Conservation (phyloP, 2,797 vertebrate genomes). For the Xenops minutus region DNA sequence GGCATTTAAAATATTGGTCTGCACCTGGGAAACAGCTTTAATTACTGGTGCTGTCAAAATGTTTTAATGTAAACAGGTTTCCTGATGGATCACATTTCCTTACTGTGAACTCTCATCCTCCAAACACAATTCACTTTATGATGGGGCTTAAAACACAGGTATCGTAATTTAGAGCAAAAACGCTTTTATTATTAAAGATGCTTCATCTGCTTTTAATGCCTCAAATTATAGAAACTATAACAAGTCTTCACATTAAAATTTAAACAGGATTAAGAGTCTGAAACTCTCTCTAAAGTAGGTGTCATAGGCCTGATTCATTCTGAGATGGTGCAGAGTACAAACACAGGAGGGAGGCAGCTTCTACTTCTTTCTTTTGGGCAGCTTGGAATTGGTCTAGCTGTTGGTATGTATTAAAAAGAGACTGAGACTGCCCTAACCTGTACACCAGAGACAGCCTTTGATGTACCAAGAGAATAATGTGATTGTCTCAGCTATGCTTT, state of each 20-base stretch:
- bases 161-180: slow-evolving; percentile 71
- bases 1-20: slow-evolving; percentile 69
- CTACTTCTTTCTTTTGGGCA: neutral
- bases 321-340: neutral
- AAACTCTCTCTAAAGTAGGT: slow-evolving; percentile 7
- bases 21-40: slow-evolving; percentile 76
- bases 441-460: neutral
- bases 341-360: neutral
- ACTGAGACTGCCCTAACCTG: neutral
- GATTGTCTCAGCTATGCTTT: neutral
- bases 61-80: slow-evolving; percentile 75
- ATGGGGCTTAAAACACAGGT: slow-evolving; percentile 48
- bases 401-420: neutral
- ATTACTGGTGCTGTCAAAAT: slow-evolving; percentile 76
- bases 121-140: slow-evolving; percentile 63
- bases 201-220: slow-evolving; percentile 67
- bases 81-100: slow-evolving; percentile 67
- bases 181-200: slow-evolving; percentile 72
- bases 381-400: neutral
- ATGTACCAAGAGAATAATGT: neutral
- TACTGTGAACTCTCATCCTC: slow-evolving; percentile 59
- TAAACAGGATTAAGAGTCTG: slow-evolving; percentile 49
- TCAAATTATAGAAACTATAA: slow-evolving; percentile 66
- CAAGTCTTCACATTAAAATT: slow-evolving; percentile 65
- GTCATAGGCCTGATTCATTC: neutral